Evolutionary conservation across 2,113 vertebrate genomes (phyloP).

Genomic region (Leucosticte australis): DNA sequence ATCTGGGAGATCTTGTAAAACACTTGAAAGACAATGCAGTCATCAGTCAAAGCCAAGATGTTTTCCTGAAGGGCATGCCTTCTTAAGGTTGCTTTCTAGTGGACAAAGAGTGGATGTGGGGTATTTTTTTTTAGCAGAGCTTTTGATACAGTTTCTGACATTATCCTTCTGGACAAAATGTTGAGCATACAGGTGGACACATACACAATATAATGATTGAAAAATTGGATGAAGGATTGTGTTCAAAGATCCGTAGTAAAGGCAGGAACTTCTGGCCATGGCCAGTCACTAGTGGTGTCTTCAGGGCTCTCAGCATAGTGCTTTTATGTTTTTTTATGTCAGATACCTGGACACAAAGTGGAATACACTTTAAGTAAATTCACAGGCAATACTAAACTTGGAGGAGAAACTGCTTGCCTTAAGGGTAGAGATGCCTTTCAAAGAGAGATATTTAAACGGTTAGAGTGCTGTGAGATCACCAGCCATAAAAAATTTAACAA

Average conservation of each 20-base stretch:
- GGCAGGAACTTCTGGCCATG: neutral
- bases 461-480: neutral
- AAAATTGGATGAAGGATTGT: neutral
- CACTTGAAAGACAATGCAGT: neutral
- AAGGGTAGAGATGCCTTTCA: neutral
- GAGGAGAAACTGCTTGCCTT: neutral
- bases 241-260: neutral
- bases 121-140: neutral
- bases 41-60: neutral
- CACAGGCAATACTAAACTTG: neutral
- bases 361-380: neutral
- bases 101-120: neutral
- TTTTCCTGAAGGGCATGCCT: neutral
- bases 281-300: neutral
- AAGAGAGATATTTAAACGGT: neutral
- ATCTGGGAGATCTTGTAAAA: neutral
- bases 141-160: neutral
- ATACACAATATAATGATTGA: neutral
- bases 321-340: neutral
- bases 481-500: neutral
- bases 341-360: neutral
- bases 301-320: neutral
- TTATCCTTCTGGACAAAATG: neutral
- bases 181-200: neutral
- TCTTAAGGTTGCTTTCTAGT: neutral